These are phyloP conservation scores for Fragum whitleyi DNA, from an alignment of 2,888 invertebrate genomes.

Conservation along the genomic window DNA sequence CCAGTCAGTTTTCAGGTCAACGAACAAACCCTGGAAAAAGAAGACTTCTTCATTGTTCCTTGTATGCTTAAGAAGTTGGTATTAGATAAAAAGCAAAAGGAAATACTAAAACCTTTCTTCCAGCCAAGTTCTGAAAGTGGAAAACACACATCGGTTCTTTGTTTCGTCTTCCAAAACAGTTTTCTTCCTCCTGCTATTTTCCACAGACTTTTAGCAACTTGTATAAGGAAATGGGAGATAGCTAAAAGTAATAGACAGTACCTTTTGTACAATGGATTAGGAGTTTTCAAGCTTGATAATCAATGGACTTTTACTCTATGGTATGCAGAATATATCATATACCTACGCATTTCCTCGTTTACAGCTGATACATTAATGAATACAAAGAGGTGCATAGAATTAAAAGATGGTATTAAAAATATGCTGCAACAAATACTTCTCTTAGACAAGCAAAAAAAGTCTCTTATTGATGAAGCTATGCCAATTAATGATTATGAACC, in stretches of 20 bases:
- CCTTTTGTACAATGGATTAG: constrained; percentile 52
- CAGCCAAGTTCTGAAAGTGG: constrained; percentile 6
- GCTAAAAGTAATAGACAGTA: background rate
- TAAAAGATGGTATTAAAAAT: constrained; percentile 9
- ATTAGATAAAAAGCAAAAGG: background rate
- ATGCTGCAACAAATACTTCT: constrained; percentile 27
- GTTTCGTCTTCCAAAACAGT: constrained; percentile 40
- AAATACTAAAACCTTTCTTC: background rate
- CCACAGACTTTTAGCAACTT: constrained; percentile 54
- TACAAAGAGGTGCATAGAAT: constrained; percentile 15
- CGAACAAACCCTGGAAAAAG: background rate
- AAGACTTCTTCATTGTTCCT: constrained; percentile 58
- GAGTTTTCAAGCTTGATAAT: constrained; percentile 37
- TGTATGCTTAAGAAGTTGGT: constrained; percentile 33
- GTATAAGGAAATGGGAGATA: constrained; percentile 42
- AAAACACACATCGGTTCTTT: constrained; percentile 44
- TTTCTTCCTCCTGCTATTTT: constrained; percentile 62
- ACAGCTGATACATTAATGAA: background rate
- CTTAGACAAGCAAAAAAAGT: constrained; percentile 28
- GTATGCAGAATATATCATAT: constrained; percentile 53
- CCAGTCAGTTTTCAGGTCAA: background rate
- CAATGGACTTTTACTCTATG: constrained; percentile 40
- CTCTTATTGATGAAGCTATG: background rate
- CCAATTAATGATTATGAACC: background rate
- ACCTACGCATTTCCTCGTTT: constrained; percentile 36